Conservation (phyloP, 1,140 invertebrate genomes). For the Drosophila tsacasi region DNA sequence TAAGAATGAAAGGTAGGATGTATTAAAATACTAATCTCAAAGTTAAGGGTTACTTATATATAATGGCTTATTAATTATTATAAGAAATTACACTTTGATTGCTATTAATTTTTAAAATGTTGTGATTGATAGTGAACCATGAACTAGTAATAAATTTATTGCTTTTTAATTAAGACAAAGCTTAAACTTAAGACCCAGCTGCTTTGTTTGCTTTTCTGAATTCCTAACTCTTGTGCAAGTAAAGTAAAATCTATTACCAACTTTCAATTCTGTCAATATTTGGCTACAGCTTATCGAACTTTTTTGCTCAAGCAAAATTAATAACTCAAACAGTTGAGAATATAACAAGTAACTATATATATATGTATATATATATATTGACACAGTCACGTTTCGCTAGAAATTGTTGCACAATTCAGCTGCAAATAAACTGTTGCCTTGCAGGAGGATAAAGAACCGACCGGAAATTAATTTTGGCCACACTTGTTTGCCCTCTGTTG, state of each 20-base stretch:
- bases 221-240: background rate
- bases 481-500: background rate
- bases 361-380: constrained; percentile 7
- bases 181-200: background rate
- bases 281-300: constrained; percentile 5
- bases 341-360: constrained; percentile 9
- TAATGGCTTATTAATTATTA: background rate
- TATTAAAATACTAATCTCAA: too few species aligned
- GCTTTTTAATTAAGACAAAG: background rate
- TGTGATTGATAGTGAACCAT: background rate
- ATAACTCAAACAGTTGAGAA: constrained; percentile 7
- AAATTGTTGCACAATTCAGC: background rate
- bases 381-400: background rate
- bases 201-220: background rate
- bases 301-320: constrained; percentile 7
- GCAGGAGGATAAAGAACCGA: background rate
- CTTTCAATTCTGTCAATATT: background rate
- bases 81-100: background rate
- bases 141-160: background rate
- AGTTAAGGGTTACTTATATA: background rate
- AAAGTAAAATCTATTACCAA: background rate
- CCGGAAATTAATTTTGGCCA: constrained; percentile 22
- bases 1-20: background rate
- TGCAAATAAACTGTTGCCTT: background rate
- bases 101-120: background rate